Base-by-base conservation (phyloP, 1,140 invertebrate species). In the Formica exsecta region DNA sequence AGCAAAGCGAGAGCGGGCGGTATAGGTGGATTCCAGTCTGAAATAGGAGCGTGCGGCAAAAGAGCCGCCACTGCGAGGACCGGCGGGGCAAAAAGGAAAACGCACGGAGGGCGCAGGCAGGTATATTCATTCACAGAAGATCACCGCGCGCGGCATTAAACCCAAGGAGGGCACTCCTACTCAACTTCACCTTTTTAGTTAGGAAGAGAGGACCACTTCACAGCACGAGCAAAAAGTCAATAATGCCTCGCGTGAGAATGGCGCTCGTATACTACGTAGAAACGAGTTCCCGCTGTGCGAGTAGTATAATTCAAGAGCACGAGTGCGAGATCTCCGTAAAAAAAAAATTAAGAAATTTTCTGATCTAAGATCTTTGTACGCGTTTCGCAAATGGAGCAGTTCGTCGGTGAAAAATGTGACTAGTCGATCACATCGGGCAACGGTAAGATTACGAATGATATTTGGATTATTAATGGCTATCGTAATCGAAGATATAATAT, bases 61-160 rank as follows among this genome's bases (percentile, higher is more conserved):
- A 48, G 51, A 77, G 83, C 75, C 62, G 62, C 59, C 74, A 51
- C 59, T n/a, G 25, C 22, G 44, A 79, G 36, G 36, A 77, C 51
- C 62, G 62, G 25, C 79, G 38, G 44, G n/a, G 19, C 44, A 61
- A 83, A 80, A 68, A 80, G 41, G 16, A 80, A 80, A 6, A 62
- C 74, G 75, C 41, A 71, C 54, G 66, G 54, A 61, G 29, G 44
- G n/a, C 48, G 70, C 22, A 65, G 41, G 79, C 38, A 83, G 79
- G 68, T 73, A 83, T 83, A 83, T 83, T 83, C 79, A 83, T 73
- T 83, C 79, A 51, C 48, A 83, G 68, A 83, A 83, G 79, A 83
- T 73, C 68, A 71, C 68, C 68, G 79, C 29, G 44, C 44, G 48
- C 48, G 29, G 48, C 54, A 83, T 73, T 83, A 73, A 83, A 73